phyloP scores from a whole-genome alignment of 92 coral and sea anemone genomes.

The Siderastrea radians region DNA sequence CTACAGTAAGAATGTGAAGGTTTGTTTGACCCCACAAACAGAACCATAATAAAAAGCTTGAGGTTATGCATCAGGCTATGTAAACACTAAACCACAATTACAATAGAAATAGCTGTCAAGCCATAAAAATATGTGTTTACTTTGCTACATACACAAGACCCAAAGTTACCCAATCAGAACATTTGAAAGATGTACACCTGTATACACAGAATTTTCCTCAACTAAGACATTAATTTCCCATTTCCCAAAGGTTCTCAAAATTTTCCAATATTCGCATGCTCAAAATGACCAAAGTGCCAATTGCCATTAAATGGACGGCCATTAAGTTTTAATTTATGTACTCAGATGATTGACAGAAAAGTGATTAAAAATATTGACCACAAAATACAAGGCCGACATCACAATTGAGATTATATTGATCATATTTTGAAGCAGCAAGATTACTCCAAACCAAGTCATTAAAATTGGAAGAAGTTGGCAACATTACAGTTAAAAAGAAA shows the following conservation, averaged over 20 bases:
- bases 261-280: not conserved
- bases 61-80: not conserved
- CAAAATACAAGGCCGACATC: not conserved
- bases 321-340: not conserved
- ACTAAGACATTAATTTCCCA: no score
- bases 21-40: not conserved
- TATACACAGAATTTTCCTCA: not conserved
- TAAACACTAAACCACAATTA: not conserved
- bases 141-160: not conserved
- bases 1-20: not conserved
- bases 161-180: not conserved
- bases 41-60: not conserved
- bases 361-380: not conserved
- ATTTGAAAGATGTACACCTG: not conserved
- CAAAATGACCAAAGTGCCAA: no score
- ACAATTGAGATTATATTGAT: not conserved
- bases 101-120: not conserved
- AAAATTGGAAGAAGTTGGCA: not conserved
- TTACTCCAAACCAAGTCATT: conserved; percentile 18
- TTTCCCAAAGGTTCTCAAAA: not conserved
- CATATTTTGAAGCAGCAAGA: not conserved
- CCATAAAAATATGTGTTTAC: not conserved
- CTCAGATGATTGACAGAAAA: not conserved
- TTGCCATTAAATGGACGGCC: no score
- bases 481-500: not conserved